A percentile compares a stretch with the other conserved stretches of the same genome.
Conservation (phyloP, 2,797 vertebrate genomes). For the Sebastes diaconus region DNA sequence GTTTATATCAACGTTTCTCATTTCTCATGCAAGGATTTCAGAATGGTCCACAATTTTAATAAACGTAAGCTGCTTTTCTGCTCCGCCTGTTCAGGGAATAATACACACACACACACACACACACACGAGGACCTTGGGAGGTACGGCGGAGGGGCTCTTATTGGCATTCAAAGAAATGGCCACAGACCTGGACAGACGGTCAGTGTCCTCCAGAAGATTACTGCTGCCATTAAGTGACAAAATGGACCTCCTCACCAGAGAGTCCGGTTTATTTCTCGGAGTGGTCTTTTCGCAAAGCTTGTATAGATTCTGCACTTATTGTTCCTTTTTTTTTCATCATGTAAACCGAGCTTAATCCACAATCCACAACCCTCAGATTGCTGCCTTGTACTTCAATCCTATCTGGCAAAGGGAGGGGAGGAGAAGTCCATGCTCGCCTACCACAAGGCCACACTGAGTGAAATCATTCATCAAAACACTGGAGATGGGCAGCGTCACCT, state of each 20-base stretch:
- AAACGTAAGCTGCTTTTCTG: conserved; percentile 84
- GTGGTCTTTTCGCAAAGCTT: conserved; percentile 27
- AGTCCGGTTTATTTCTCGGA: conserved; percentile 20
- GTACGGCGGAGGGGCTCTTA: conserved; percentile 23
- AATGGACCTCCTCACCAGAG: neutral
- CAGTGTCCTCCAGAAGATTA: conserved; percentile 26
- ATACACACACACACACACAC: conserved; percentile 67
- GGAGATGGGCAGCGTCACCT: conserved; percentile 42
- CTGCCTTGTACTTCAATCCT: conserved; percentile 72
- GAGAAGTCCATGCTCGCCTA: conserved; percentile 1
- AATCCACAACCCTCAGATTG: conserved; percentile 77
- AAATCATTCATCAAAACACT: conserved; percentile 27
- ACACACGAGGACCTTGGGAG: conserved; percentile 53
- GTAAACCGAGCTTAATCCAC: conserved; percentile 72
- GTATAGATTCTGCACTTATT: conserved; percentile 16
- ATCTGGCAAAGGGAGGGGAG: conserved; percentile 40
- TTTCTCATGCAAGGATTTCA: conserved; percentile 75
- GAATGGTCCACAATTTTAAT: conserved; percentile 75
- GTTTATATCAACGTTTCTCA: conserved; percentile 65
- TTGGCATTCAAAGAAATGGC: conserved; percentile 42
- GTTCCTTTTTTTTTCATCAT: conserved; percentile 52
- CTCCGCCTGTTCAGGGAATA: conserved; percentile 68
- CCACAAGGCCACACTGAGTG: conserved; percentile 12
- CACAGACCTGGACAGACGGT: conserved; percentile 37
- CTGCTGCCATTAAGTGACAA: conserved; percentile 16